Base-by-base conservation (phyloP, 2,888 invertebrate genomes). In the Nemurella pictetii region DNA sequence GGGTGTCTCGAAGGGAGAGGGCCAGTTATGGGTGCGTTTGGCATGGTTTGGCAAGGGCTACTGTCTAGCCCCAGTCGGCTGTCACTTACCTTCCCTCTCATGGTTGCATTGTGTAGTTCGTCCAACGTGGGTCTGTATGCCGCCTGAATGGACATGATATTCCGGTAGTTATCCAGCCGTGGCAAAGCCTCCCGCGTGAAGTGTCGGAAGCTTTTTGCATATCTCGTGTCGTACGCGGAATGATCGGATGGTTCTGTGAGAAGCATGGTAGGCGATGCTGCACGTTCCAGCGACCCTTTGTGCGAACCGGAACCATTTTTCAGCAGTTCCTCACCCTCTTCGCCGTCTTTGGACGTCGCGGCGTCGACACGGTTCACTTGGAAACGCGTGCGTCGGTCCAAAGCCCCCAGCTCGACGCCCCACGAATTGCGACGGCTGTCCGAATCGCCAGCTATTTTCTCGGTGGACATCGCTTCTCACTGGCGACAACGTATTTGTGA, bases 141-240 rank as follows among this genome's bases (percentile, higher is more conserved):
- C 1, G 96, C 96, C 90, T 96, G 96, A 78, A 97, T 93, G 26
- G 97, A 97, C 93, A 96, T 93, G 88, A 97, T 96, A 89, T 97
- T 96, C 87, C 97, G 93, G 91, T 97, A 97, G 91, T 97, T 97
- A 90, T 97, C 97, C 90, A 97, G 90, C 84, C 97, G 93, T 0
- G 97, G 97, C 86, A 97, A 90, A 7, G 96, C 97, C 91, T 97
- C 97, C 85, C 97, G 91, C 28, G 97, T 97, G 89, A 97, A 94
- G 89, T 97, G 96, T 87, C 96, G 93, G 90, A 96, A 96, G 90
- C 95, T 96, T 90, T 95, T 95, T 4, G 93, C 94, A 91, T 95
- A 94, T 90, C 94, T 94, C 20, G 94, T 94, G 89, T 95, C 94
- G 86, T 92, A 92, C 2, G 84, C 86, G 26, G 85, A 84, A 28